Evolutionary conservation across 2,113 vertebrate genomes (phyloP).

Genomic region (Centropus bengalensis): DNA sequence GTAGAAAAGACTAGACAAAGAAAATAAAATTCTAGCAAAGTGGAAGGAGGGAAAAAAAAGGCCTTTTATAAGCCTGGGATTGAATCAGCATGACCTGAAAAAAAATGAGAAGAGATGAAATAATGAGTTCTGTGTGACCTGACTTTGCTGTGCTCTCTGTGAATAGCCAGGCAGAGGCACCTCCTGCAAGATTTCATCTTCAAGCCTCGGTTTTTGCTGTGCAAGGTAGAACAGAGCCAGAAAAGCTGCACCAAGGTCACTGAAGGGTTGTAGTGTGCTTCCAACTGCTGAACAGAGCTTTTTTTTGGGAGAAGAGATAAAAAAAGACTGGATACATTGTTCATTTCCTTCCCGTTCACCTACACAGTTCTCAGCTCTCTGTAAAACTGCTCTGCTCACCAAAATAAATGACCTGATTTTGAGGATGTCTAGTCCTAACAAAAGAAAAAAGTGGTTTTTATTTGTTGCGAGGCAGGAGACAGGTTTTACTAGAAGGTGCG

Average conservation of each 20-base stretch:
- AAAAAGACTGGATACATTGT: not conserved
- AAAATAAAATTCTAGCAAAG: not conserved
- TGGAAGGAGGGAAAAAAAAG: not conserved
- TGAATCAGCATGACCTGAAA: not conserved
- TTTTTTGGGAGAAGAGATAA: not conserved
- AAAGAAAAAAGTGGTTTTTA: not conserved
- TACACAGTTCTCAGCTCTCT: not conserved
- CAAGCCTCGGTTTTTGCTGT: not conserved
- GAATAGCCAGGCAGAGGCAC: not conserved
- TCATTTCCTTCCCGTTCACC: not conserved
- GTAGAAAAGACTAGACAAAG: not conserved
- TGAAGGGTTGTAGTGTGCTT: not conserved
- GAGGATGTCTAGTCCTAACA: not conserved
- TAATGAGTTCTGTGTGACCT: not conserved
- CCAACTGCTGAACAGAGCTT: constrained; percentile 6
- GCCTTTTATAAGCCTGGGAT: not conserved
- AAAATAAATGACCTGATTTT: constrained; percentile 30
- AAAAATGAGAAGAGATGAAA: not conserved
- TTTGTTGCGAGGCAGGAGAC: not conserved
- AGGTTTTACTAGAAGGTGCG: not conserved
- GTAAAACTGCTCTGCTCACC: not conserved
- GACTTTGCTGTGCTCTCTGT: not conserved
- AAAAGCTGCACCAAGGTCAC: constrained; percentile 32
- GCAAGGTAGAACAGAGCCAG: not conserved
- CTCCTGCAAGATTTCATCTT: not conserved